phyloP scores from a whole-genome alignment of 2,797 vertebrate genomes.

The Hippocampus kuda region DNA sequence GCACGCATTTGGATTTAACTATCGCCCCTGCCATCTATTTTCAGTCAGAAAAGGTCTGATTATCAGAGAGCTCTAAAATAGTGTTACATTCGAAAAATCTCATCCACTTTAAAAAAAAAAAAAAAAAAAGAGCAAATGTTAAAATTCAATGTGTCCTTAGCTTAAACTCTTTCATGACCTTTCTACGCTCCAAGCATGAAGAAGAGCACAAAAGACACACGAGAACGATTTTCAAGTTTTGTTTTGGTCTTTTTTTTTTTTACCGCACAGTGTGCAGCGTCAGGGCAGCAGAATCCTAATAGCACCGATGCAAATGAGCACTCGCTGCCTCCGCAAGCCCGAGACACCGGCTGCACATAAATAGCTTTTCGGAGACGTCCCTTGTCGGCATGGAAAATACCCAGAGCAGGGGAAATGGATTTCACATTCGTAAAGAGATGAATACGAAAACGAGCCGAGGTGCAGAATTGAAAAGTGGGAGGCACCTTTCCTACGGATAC shows the following conservation, averaged over 20 bases:
- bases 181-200: neutral
- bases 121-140: too few species aligned
- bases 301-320: conserved; percentile 18
- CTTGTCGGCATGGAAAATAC: conserved; percentile 11
- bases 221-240: conserved; percentile 14
- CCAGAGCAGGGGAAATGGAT: conserved; percentile 20
- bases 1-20: too few species aligned
- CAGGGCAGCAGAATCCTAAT: conserved; percentile 17
- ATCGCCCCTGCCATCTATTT: too few species aligned
- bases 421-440: conserved; percentile 21
- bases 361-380: conserved; percentile 31
- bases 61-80: too few species aligned
- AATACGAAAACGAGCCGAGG: conserved; percentile 4
- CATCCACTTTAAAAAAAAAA: too few species aligned
- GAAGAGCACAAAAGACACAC: conserved; percentile 17
- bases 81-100: too few species aligned
- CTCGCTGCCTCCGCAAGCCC: conserved; percentile 23
- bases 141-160: neutral
- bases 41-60: too few species aligned
- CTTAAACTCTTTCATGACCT: neutral
- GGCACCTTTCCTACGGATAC: neutral
- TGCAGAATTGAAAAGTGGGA: neutral
- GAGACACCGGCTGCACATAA: conserved; percentile 25
- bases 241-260: conserved; percentile 17
- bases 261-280: conserved; percentile 16